These are phyloP conservation scores for Phataginus tetradactyla DNA, from an alignment of 2,797 vertebrate species.

Conservation along the genomic window DNA sequence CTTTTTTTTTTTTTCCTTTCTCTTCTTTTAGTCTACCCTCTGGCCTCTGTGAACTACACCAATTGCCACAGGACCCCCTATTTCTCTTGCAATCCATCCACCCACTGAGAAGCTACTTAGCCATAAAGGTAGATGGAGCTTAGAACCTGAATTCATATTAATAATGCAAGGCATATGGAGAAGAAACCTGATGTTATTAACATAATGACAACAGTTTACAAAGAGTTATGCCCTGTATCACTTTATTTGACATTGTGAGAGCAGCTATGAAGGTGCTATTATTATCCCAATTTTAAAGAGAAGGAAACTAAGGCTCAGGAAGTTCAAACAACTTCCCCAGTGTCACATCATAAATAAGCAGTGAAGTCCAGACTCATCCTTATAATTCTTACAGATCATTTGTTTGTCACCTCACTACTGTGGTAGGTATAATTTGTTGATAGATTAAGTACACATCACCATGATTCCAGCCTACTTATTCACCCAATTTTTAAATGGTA, in stretches of 20 bases:
- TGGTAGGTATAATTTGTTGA: background rate
- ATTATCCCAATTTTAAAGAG: conserved; percentile 39
- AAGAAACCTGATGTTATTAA: background rate
- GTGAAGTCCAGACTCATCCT: background rate
- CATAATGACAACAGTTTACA: background rate
- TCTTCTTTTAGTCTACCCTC: background rate
- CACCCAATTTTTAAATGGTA: conserved; percentile 38
- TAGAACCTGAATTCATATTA: background rate
- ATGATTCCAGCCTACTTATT: background rate
- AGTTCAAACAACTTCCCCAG: conserved; percentile 38
- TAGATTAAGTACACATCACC: background rate
- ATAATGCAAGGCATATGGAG: background rate
- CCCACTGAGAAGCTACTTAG: background rate
- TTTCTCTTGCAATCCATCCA: background rate
- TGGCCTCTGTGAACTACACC: background rate
- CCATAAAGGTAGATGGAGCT: background rate
- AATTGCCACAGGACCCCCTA: background rate
- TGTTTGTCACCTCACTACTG: background rate
- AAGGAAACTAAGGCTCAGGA: conserved; percentile 39
- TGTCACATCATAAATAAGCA: background rate
- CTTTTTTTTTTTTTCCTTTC: background rate
- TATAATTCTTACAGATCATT: background rate
- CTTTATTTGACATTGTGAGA: background rate
- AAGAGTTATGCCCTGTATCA: background rate
- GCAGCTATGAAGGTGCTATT: conserved; percentile 18